phyloP scores from a whole-genome alignment of 2,113 vertebrate species.

The Gulo gulo region DNA sequence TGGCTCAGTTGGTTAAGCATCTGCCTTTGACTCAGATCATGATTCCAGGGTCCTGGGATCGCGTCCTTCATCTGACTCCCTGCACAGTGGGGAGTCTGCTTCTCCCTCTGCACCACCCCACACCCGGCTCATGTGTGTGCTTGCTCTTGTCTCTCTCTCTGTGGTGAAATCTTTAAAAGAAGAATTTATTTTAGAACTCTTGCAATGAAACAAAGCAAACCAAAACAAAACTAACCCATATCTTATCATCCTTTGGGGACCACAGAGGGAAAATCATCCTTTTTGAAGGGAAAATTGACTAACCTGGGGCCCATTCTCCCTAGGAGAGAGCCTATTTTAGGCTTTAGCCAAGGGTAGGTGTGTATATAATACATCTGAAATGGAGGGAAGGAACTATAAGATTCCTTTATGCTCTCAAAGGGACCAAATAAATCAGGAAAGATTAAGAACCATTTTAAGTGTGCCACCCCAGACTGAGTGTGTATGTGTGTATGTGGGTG shows the following conservation, averaged over 20 bases:
- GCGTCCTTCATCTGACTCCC: neutral
- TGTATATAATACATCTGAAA: neutral
- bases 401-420: neutral
- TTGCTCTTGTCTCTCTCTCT: neutral
- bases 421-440: neutral
- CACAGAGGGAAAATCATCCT: neutral
- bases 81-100: neutral
- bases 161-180: neutral
- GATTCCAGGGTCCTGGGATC: neutral
- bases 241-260: neutral
- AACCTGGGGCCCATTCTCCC: neutral
- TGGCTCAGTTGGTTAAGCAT: neutral
- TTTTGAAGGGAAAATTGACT: neutral
- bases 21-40: neutral
- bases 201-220: neutral
- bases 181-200: neutral
- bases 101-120: neutral
- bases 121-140: neutral
- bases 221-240: neutral
- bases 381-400: neutral
- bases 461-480: neutral
- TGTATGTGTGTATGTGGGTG: neutral
- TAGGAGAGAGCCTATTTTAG: neutral
- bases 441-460: neutral
- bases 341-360: neutral